These are phyloP conservation scores for Dasypogon diadema DNA, from an alignment of 2,888 invertebrate species.

Conservation along the genomic window DNA sequence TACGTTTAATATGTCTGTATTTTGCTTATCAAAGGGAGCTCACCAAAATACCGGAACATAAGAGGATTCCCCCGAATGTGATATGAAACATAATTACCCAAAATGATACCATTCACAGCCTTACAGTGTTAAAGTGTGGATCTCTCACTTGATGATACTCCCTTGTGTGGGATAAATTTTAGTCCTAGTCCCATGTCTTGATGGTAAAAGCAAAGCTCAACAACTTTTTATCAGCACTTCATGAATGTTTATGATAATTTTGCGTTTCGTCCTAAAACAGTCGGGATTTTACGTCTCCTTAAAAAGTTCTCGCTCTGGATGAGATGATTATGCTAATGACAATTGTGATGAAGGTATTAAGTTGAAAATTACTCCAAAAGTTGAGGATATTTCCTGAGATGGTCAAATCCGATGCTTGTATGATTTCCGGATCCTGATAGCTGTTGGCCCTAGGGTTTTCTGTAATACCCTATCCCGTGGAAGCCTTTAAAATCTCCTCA, in stretches of 20 bases:
- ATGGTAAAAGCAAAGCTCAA: slow-evolving; percentile 2
- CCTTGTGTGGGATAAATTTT: slow-evolving; percentile 8
- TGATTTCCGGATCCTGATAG: neutral
- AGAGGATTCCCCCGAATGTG: slow-evolving; percentile 8
- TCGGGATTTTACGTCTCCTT: neutral
- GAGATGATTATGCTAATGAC: slow-evolving; percentile 45
- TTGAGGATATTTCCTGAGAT: neutral
- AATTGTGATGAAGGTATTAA: slow-evolving; percentile 44
- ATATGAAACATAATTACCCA: slow-evolving; percentile 27
- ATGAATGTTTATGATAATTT: slow-evolving; percentile 36
- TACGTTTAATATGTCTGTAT: neutral
- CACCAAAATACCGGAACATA: neutral
- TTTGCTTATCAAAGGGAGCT: slow-evolving; percentile 6
- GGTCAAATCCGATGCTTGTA: neutral
- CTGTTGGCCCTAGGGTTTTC: neutral
- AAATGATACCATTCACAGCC: neutral
- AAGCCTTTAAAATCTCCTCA: neutral
- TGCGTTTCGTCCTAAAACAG: neutral
- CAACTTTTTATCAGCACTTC: slow-evolving; percentile 41
- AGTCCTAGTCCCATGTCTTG: neutral
- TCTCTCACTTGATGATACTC: slow-evolving; percentile 11
- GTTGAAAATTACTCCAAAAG: slow-evolving; percentile 7
- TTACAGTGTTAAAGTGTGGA: neutral
- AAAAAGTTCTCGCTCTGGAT: slow-evolving; percentile 30
- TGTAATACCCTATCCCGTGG: neutral